These are phyloP conservation scores for Anarhynchus alexandrinus DNA, from an alignment of 2,113 vertebrate species.

Conservation along the genomic window DNA sequence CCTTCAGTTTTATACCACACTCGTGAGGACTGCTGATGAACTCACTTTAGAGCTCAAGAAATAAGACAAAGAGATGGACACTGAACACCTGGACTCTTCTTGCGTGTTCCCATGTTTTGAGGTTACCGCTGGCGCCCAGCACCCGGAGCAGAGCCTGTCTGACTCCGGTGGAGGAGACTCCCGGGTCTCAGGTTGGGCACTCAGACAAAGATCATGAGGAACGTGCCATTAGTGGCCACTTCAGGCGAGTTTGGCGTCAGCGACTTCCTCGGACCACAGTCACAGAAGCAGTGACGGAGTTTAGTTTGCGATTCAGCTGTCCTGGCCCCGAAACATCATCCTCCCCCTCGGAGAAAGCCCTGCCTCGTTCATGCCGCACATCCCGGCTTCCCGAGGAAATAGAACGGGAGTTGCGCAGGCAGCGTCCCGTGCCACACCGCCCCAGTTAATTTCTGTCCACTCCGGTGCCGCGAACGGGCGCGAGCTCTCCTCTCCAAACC, in stretches of 20 bases:
- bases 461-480: accelerated
- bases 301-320: neutral
- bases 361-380: neutral
- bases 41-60: neutral
- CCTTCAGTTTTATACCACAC: neutral
- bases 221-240: neutral
- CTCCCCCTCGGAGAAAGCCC: neutral
- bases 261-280: neutral
- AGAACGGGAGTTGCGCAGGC: neutral
- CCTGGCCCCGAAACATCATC: neutral
- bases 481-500: neutral
- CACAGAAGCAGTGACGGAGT: neutral
- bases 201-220: neutral
- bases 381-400: neutral
- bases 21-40: neutral
- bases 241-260: neutral
- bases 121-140: accelerated
- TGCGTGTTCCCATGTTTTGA: accelerated
- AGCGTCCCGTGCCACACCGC: neutral
- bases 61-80: neutral
- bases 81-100: neutral
- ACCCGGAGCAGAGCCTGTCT: neutral
- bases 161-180: accelerated
- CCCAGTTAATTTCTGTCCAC: neutral
- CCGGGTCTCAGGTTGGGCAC: neutral